Base-by-base conservation (phyloP, 2,113 vertebrate genomes). In the Phalacrocorax aristotelis region DNA sequence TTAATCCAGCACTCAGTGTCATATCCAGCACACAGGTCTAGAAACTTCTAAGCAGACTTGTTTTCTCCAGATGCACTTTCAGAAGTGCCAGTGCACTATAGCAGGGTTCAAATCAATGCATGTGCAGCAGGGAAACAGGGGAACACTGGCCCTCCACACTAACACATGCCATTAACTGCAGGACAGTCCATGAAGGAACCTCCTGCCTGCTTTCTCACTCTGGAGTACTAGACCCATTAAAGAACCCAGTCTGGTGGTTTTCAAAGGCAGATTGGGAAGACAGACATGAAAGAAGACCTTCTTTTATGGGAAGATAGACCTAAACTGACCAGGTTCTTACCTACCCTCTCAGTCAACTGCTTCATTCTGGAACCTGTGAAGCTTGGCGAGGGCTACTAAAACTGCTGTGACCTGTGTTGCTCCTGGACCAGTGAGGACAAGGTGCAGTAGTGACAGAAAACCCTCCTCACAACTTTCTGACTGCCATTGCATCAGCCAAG, bases 111-210 rank as follows among this genome's bases (percentile, higher is more conserved):
- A 75, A 72, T 26, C 23, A 64, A 10, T 23, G 21, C 7, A 17
- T 6, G 6, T 40, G 13, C 6, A 27, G 11, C 3, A 19, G 2
- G 2, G 9, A 16, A 20, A 36, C 3, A 19, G 13, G 27, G 27
- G 46, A 71, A 64, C 23, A 22, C 5, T 3, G 0, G 8, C 2
- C 8, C 8, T 38, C 4, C 0, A 2, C 40, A 42, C 19, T 58
- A 32, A 40, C 0, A 0, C 4, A 13, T 0, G 0, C 6, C 12
- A 62, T 3, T 5, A 1, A 18, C 60, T 85, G 21, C 49, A 48
- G 48, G 4, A 68, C 19, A 36, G 9, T 46, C 17, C 17, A 13
- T 49, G 0, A 0, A 40, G 27, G 20, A 90, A 26, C 5, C 5
- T 55, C 11, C 17, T 60, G 10, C 14, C 34, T 71, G 20, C n/a